Percentiles rank a stretch among this genome's conserved stretches.
phyloP scores from a whole-genome alignment of 2,888 invertebrate species.

The Alsophila aescularia region DNA sequence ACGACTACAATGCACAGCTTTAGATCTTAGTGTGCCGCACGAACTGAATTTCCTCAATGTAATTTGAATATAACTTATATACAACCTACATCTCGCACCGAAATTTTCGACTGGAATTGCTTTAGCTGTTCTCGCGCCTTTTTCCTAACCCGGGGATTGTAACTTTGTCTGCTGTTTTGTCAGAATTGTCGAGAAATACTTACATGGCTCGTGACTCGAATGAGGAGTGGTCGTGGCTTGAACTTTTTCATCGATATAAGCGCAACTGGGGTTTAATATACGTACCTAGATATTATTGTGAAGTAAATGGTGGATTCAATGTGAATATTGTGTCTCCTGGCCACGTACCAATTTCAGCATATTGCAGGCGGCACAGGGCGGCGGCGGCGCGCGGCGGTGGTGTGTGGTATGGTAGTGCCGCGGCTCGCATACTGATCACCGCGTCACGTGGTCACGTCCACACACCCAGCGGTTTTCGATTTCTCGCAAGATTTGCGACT shows the following conservation, averaged over 20 bases:
- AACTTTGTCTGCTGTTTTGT: constrained; percentile 33
- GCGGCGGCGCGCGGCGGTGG: constrained; percentile 41
- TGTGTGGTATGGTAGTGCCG: constrained; percentile 55
- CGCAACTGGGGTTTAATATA: constrained; percentile 26
- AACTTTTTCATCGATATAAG: constrained; percentile 31
- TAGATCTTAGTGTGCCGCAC: constrained; percentile 45
- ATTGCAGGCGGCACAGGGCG: constrained; percentile 59
- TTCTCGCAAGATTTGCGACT: constrained; percentile 41
- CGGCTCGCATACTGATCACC: constrained; percentile 69
- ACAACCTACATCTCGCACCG: constrained; percentile 16
- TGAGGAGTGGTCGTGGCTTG: constrained; percentile 23
- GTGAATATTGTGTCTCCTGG: constrained; percentile 60
- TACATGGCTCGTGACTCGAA: constrained; percentile 36
- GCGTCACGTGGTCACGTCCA: constrained; percentile 36
- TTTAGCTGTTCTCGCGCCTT: constrained; percentile 28
- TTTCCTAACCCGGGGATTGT: constrained; percentile 28
- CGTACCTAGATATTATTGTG: constrained; percentile 36
- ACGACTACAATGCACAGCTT: constrained; percentile 69
- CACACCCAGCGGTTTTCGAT: constrained; percentile 39
- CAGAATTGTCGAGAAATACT: constrained; percentile 34
- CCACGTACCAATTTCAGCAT: constrained; percentile 78
- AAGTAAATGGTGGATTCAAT: constrained; percentile 42
- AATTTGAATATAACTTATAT: constrained; percentile 37
- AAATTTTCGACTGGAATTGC: constrained; percentile 20
- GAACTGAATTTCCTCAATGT: constrained; percentile 33